These are phyloP conservation scores for Gymnothorax reevesii DNA, from an alignment of 2,797 vertebrate genomes.

Conservation along the genomic window DNA sequence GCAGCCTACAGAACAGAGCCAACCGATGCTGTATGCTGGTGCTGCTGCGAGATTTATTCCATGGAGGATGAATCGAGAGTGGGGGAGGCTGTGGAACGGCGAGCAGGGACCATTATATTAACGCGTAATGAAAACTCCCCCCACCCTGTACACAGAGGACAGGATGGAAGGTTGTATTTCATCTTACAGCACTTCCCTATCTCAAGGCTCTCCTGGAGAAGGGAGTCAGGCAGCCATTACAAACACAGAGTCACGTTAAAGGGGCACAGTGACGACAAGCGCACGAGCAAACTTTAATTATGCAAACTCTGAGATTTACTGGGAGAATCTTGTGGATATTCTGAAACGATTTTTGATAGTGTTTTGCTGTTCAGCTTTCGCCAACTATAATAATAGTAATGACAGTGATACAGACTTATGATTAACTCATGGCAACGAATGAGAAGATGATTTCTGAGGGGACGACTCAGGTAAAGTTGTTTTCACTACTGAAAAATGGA, in stretches of 20 bases:
- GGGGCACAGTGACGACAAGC: not conserved
- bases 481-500: too few relatives aligned
- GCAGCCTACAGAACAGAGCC: constrained; percentile 37
- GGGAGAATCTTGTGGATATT: too few relatives aligned
- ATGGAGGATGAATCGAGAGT: constrained; percentile 36
- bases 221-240: not conserved
- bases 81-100: not conserved
- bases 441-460: too few relatives aligned
- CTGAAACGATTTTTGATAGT: too few relatives aligned
- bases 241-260: not conserved
- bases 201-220: not conserved
- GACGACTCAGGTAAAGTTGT: too few relatives aligned
- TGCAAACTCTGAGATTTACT: too few relatives aligned
- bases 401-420: too few relatives aligned
- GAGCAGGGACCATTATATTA: constrained; percentile 1
- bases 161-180: not conserved
- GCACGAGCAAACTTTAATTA: too few relatives aligned
- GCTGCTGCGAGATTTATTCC: constrained; percentile 51
- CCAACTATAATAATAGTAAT: too few relatives aligned
- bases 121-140: constrained; percentile 8
- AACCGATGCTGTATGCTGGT: constrained; percentile 38
- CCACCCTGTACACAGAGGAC: not conserved
- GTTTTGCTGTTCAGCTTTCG: too few relatives aligned
- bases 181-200: constrained; percentile 7
- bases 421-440: too few relatives aligned